Percentiles rank a stretch among this genome's conserved stretches.
These are phyloP conservation scores for Sesia apiformis DNA, from an alignment of 2,888 invertebrate species.

Conservation along the genomic window DNA sequence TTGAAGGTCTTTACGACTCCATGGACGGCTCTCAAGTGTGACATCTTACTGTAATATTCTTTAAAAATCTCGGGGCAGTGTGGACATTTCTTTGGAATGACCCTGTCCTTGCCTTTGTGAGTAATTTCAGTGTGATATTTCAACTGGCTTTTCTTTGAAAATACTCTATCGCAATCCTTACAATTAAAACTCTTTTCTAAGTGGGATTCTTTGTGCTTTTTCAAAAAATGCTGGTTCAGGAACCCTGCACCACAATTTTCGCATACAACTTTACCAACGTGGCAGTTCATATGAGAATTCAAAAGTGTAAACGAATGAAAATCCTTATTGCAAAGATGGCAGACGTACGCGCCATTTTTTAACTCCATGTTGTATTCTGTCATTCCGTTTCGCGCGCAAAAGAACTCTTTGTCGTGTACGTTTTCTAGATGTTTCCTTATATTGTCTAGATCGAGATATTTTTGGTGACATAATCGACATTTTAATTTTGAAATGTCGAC, in stretches of 20 bases:
- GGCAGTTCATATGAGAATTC: constrained; percentile 37
- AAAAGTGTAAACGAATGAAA: constrained; percentile 32
- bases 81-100: constrained; percentile 28
- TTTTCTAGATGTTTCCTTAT: constrained; percentile 27
- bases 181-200: constrained; percentile 26
- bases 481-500: constrained; percentile 38
- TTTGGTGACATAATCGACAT: constrained; percentile 28
- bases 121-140: constrained; percentile 51
- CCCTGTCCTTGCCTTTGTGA: constrained; percentile 31
- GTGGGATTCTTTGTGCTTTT: constrained; percentile 37
- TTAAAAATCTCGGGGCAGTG: constrained; percentile 32
- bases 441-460: constrained; percentile 18
- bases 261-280: constrained; percentile 42
- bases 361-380: constrained; percentile 35
- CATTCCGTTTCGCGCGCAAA: constrained; percentile 32
- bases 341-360: constrained; percentile 23
- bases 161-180: constrained; percentile 43
- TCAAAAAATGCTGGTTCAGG: constrained; percentile 29
- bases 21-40: constrained; percentile 33
- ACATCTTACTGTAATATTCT: constrained; percentile 38
- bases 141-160: constrained; percentile 49
- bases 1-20: constrained; percentile 27
- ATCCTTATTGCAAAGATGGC: constrained; percentile 31
- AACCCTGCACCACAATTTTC: constrained; percentile 43
- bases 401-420: constrained; percentile 25